Evolutionary conservation across 1,140 invertebrate genomes (phyloP).

Genomic region (Orchesella cincta): DNA sequence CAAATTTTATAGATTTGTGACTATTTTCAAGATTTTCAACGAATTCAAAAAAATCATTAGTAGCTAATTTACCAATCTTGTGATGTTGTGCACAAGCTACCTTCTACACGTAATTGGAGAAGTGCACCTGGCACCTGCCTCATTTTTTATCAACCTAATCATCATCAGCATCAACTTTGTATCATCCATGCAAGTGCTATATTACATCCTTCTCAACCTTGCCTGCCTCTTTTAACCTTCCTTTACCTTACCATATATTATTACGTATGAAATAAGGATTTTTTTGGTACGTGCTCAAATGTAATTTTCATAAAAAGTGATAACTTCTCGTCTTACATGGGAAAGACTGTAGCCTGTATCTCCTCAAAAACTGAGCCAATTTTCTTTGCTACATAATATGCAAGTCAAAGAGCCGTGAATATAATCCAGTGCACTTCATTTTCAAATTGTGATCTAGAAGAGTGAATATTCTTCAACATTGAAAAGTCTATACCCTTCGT

Average conservation of each 20-base stretch:
- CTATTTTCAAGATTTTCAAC: too few species aligned
- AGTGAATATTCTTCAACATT: too few species aligned
- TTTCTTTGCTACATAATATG: too few species aligned
- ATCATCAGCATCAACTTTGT: background rate
- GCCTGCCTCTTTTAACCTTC: background rate
- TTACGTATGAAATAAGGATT: background rate
- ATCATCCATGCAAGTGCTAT: background rate
- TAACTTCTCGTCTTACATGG: background rate
- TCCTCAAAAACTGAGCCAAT: background rate
- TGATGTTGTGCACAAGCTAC: too few species aligned
- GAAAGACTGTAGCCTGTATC: background rate
- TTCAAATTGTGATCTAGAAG: too few species aligned
- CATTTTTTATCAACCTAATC: too few species aligned
- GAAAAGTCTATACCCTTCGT: too few species aligned
- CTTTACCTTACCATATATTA: background rate
- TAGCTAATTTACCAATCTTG: too few species aligned
- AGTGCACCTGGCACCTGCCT: too few species aligned
- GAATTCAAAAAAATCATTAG: too few species aligned
- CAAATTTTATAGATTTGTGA: too few species aligned
- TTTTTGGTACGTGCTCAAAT: conserved; percentile 19
- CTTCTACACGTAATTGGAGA: too few species aligned
- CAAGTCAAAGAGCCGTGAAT: background rate
- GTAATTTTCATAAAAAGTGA: conserved; percentile 3
- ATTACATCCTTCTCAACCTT: background rate
- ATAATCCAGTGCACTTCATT: background rate